Base-by-base conservation (phyloP, 2,797 vertebrate genomes). In the Microctenopoma stevenorrisi region DNA sequence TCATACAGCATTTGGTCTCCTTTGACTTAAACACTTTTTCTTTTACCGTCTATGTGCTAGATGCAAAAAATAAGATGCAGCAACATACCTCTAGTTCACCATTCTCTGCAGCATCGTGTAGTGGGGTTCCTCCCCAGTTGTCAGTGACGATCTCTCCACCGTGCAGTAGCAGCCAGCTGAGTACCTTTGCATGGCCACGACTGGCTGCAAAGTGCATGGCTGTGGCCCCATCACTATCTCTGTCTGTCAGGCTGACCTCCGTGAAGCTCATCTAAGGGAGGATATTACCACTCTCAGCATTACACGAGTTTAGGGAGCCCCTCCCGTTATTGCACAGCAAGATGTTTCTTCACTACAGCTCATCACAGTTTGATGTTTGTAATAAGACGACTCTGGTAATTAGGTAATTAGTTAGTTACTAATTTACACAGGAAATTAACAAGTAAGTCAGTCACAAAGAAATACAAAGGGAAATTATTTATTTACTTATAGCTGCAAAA, bases 171-270 rank as follows among this genome's bases (percentile, higher is more conserved):
- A 99, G 93, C 97, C 97, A 99, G 93, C 96, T 98, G 67, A 99
- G 96, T 74, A 98, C 97, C 89, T 99, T 99, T 80, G 97, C 87
- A 0, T 99, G 97, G 49, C 98, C 98, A 0, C 96, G 95, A 80
- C 98, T 99, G 75, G 96, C 96, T 0, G 98, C 96, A 0, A 99
- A 99, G 86, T 99, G 98, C 97, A 99, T 98, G 79, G 96, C 95
- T 0, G 96, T 98, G 86, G 97, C 98, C 12, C 96, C 97, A 6
- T 98, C 96, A 0, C 91, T 79, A 0, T 99, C 98, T 70, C 85
- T 88, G 89, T 96, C 97, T 0, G 93, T 89, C 76, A 99, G 93
- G 85, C 96, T 94, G 89, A 96, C 92, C 0, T 96, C 91, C 0
- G 97, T 96, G 89, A 95, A 96, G 86, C 95, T 97, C 93, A 96